Conservation (phyloP, 2,113 vertebrate genomes). For the Cephalopterus ornatus region DNA sequence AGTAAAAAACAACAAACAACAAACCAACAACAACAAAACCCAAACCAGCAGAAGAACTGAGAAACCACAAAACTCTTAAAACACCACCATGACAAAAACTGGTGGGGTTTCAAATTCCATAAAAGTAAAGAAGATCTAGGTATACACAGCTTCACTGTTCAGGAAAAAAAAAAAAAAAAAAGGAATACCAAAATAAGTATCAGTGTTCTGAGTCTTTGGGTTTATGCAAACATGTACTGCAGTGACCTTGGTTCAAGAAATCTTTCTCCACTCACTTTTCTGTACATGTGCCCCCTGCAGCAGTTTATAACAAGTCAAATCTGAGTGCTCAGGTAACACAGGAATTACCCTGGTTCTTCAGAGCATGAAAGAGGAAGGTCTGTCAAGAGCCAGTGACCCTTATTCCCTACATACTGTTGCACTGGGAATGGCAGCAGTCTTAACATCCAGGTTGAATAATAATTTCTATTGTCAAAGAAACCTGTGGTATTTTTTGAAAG, state of each 20-base stretch:
- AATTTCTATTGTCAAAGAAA: not conserved
- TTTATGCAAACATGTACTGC: not conserved
- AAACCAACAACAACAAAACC: not conserved
- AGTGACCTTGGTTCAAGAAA: not conserved
- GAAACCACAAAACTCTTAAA: not conserved
- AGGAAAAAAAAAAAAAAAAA: not conserved
- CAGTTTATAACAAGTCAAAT: not conserved
- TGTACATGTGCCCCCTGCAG: not conserved
- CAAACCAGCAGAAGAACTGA: not conserved
- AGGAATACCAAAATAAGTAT: not conserved
- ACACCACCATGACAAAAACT: not conserved
- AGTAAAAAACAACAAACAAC: not conserved
- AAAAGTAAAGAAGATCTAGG: not conserved
- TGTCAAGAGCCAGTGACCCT: not conserved
- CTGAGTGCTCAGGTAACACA: not conserved
- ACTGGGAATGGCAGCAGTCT: not conserved
- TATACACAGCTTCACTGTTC: not conserved
- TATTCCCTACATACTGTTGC: not conserved
- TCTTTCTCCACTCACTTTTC: not conserved
- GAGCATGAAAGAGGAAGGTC: not conserved
- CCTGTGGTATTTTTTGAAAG: not conserved
- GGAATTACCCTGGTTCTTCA: not conserved
- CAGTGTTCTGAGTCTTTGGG: not conserved
- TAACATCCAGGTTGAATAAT: not conserved
- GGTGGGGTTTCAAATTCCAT: not conserved